Percentiles rank a stretch among this genome's conserved stretches.
These are phyloP conservation scores for Lucilia cuprina DNA, from an alignment of 1,140 invertebrate genomes.

Conservation along the genomic window DNA sequence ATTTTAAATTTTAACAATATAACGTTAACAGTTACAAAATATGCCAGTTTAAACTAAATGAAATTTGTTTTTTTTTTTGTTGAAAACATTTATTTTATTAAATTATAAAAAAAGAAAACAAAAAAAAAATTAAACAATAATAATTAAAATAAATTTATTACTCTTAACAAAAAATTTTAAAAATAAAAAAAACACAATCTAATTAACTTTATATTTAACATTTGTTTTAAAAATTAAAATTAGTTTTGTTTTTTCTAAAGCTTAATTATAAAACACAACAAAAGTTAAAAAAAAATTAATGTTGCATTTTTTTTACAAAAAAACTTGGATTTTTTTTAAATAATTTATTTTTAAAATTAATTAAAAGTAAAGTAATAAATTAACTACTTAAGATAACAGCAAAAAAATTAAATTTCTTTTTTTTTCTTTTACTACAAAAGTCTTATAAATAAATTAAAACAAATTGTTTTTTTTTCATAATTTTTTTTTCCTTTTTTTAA, in stretches of 20 bases:
- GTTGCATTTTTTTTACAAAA: background rate
- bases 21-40: background rate
- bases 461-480: background rate
- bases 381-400: slow-evolving; percentile 38
- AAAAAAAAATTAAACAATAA: background rate
- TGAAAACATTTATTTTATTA: slow-evolving; percentile 5
- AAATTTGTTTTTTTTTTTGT: background rate
- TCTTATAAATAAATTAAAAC: slow-evolving; percentile 8
- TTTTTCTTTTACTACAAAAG: slow-evolving; percentile 17
- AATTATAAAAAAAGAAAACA: background rate
- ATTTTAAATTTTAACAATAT: too few relatives aligned
- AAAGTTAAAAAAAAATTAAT: background rate
- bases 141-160: slow-evolving; percentile 2
- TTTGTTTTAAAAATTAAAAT: background rate
- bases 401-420: slow-evolving; percentile 15
- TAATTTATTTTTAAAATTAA: background rate
- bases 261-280: background rate
- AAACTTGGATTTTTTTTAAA: background rate
- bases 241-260: background rate
- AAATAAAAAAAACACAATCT: background rate
- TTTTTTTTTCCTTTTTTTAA: background rate
- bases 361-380: slow-evolving; percentile 35
- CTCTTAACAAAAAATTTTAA: background rate
- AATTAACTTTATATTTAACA: slow-evolving; percentile 6
- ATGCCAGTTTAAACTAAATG: background rate